Evolutionary conservation across 2,797 vertebrate genomes (phyloP).

Genomic region (Malurus splendens): DNA sequence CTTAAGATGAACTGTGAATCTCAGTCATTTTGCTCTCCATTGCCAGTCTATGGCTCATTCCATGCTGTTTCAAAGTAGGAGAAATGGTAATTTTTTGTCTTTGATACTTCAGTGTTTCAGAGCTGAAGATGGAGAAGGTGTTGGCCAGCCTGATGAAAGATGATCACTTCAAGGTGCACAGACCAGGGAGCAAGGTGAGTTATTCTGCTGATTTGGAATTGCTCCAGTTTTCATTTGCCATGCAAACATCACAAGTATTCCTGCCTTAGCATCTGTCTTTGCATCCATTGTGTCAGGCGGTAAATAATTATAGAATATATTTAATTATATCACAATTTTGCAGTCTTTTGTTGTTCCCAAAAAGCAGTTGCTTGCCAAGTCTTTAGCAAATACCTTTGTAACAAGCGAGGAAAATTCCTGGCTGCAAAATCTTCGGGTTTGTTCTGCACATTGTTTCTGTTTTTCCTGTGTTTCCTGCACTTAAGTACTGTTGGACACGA

Average conservation of each 20-base stretch:
- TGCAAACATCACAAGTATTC: not conserved
- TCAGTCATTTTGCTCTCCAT: not conserved
- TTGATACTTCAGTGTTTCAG: conserved; percentile 74
- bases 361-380: not conserved
- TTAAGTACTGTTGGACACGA: not conserved
- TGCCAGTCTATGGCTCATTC: not conserved
- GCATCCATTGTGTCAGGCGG: not conserved
- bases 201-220: not conserved
- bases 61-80: not conserved
- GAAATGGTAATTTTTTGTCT: not conserved
- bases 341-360: not conserved
- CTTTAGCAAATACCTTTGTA: not conserved
- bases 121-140: conserved; percentile 86
- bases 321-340: not conserved
- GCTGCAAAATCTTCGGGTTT: not conserved
- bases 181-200: conserved; percentile 78
- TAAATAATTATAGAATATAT: not conserved
- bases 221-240: not conserved
- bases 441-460: not conserved
- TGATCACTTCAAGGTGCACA: conserved; percentile 74
- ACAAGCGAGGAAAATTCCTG: not conserved
- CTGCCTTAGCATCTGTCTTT: not conserved
- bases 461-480: not conserved
- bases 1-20: not conserved
- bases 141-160: conserved; percentile 79